Conservation (phyloP, 2,113 vertebrate genomes). For the Lepisosteus osseus region DNA sequence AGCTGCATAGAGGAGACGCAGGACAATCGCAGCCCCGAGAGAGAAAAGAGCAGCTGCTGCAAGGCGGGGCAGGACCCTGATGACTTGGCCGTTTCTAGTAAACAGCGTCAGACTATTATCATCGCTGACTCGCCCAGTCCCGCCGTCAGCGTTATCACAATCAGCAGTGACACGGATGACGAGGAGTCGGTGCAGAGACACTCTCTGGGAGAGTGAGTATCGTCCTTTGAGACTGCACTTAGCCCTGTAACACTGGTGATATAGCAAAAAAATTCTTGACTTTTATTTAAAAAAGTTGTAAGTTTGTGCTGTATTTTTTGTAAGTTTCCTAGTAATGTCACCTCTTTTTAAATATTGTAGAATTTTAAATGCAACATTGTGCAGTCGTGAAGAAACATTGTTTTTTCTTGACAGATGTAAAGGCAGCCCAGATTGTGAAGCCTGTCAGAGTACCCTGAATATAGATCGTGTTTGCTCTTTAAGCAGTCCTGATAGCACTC, state of each 20-base stretch:
- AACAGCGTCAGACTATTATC: slow-evolving; percentile 82
- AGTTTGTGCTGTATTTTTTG: background rate
- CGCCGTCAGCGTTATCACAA: slow-evolving; percentile 88
- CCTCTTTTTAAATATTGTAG: no score
- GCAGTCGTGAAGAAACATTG: background rate
- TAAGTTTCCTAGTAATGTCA: no score
- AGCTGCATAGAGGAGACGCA: slow-evolving; percentile 69
- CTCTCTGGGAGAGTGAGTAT: slow-evolving; percentile 80
- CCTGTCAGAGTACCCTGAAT: slow-evolving; percentile 91
- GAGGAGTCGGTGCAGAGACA: slow-evolving; percentile 72
- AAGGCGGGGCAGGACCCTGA: slow-evolving; percentile 55
- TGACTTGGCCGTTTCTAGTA: slow-evolving; percentile 62
- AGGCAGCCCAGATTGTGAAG: slow-evolving; percentile 88
- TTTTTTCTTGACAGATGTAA: slow-evolving; percentile 73
- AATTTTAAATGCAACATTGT: no score
- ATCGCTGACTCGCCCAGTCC: slow-evolving; percentile 84
- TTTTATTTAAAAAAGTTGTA: background rate
- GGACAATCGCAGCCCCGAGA: slow-evolving; percentile 62
- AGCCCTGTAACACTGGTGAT: no score
- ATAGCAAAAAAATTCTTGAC: background rate
- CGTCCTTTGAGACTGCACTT: background rate
- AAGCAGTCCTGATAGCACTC: slow-evolving; percentile 91
- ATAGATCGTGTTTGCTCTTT: slow-evolving; percentile 92
- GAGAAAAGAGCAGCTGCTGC: slow-evolving; percentile 63
- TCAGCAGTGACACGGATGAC: slow-evolving; percentile 91